Evolutionary conservation across 1,140 invertebrate species (phyloP), one percentile per base, ranked within the genome.

Genomic region (Glossosoma conforme): DNA sequence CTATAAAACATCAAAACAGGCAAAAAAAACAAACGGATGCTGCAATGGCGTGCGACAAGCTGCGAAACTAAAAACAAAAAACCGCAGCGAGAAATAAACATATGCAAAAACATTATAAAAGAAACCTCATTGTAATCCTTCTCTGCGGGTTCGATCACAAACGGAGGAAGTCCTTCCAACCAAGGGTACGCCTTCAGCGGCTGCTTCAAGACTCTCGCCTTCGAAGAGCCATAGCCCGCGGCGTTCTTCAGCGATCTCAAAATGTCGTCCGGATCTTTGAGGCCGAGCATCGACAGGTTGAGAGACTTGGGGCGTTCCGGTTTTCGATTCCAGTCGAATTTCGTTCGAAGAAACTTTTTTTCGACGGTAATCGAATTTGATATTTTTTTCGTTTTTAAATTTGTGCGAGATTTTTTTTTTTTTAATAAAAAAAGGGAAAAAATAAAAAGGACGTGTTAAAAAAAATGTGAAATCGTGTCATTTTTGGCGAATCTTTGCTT

Each of bases 261-360:
- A n/a, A 25, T 36, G 13, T 17, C 0, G 45, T 8, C 14, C 45
- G 17, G 14, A 28, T 24, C 33, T 33, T 37, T n/a, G 32, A 35
- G 30, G 20, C 13, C 43, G 10, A 58, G 22, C 56, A 58, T 58
- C 3, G 56, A 54, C 21, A 58, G 35, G 36, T 58, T 58, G 9
- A 58, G 44, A 13, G 56, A 58, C 33, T 32, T 44, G 14, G 56
- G 56, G 19, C 56, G 19, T 13, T 49, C 46, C 4, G 17, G 37
- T 38, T 20, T 40, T 14, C 46, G 13, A 8, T 19, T n/a, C 13
- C 6, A 6, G 22, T 37, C 25, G 2, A 38, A 17, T 40, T 36
- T 47, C 24, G 40, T n/a, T n/a, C n/a, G n/a, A n/a, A n/a, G n/a
- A n/a, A n/a, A n/a, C n/a, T n/a, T n/a, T n/a, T n/a, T n/a, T n/a